phyloP scores from a whole-genome alignment of 2,797 vertebrate genomes.

The Knipowitschia caucasica region DNA sequence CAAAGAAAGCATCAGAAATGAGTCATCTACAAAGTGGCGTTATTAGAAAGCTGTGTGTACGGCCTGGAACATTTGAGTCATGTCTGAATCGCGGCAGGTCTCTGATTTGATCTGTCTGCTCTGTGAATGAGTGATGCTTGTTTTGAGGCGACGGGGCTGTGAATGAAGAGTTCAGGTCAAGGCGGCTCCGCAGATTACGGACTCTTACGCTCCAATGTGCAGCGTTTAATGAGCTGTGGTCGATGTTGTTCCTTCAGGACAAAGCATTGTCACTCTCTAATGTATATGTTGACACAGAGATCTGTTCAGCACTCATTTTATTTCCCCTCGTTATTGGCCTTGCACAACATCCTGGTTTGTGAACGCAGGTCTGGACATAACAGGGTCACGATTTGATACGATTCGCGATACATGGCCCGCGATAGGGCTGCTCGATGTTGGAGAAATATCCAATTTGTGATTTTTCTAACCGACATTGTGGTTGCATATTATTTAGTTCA shows the following conservation, averaged over 20 bases:
- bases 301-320: not conserved
- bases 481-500: too few relatives aligned
- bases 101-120: constrained; percentile 41
- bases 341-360: not conserved
- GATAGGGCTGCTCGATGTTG: too few relatives aligned
- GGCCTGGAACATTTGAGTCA: constrained; percentile 36
- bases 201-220: constrained; percentile 21
- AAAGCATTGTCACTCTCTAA: too few relatives aligned
- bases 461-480: too few relatives aligned
- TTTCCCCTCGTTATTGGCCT: not conserved
- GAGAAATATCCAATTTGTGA: too few relatives aligned
- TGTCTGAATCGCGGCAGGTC: constrained; percentile 21
- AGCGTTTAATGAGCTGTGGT: constrained; percentile 24
- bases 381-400: too few relatives aligned
- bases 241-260: not conserved
- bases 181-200: constrained; percentile 20
- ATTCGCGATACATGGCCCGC: too few relatives aligned
- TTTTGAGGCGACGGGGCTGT: constrained; percentile 34
- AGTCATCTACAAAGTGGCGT: constrained; percentile 61
- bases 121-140: constrained; percentile 48
- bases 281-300: constrained; percentile 15
- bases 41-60: constrained; percentile 29
- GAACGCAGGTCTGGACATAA: too few relatives aligned
- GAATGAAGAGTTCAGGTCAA: constrained; percentile 31
- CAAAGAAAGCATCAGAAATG: constrained; percentile 42